phyloP scores from a whole-genome alignment of 1,140 invertebrate genomes.

The Temnothorax curvispinosus region DNA sequence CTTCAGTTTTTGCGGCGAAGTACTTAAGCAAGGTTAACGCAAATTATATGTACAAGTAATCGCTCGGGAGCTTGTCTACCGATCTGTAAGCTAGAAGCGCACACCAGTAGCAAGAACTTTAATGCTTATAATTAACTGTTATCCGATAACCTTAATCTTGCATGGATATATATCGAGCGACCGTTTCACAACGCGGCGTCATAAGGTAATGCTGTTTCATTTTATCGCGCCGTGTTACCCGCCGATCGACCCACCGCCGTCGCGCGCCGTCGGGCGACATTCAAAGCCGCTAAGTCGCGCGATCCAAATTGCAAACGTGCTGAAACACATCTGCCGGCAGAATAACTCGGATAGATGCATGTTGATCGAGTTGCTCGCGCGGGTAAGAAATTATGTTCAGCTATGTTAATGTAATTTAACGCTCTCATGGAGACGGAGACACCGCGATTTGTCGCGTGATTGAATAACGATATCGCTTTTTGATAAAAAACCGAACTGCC shows the following conservation, averaged over 20 bases:
- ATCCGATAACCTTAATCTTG: constrained; percentile 44
- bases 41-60: constrained; percentile 11
- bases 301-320: constrained; percentile 38
- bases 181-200: background rate
- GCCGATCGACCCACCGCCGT: constrained; percentile 24
- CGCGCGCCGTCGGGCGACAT: background rate
- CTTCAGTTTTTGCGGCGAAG: background rate
- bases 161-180: background rate
- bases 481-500: background rate
- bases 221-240: constrained; percentile 22
- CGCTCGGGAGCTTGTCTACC: background rate
- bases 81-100: background rate
- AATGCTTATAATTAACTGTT: constrained; percentile 51
- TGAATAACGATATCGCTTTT: background rate
- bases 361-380: background rate
- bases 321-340: background rate
- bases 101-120: constrained; percentile 4
- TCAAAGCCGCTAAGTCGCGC: constrained; percentile 29
- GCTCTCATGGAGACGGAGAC: background rate
- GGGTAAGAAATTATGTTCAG: background rate
- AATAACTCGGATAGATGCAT: constrained; percentile 9
- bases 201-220: constrained; percentile 28
- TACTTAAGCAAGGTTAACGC: background rate
- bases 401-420: constrained; percentile 1
- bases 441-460: background rate